Conservation (phyloP, 2,888 invertebrate species). For the Scaptomyza tumidula region DNA sequence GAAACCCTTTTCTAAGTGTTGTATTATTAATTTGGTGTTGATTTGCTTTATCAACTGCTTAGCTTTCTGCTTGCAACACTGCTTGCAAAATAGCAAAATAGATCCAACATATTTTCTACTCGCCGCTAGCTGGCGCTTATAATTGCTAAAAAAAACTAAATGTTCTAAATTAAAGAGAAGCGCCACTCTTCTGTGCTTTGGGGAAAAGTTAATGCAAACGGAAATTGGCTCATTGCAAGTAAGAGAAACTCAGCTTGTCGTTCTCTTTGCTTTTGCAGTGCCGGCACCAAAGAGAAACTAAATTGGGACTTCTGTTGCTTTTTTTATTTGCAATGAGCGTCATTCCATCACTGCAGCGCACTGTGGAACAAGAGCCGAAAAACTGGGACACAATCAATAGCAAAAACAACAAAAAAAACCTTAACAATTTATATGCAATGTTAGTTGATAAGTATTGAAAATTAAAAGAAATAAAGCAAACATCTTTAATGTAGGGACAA, state of each 20-base stretch:
- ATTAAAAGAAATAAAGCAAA: not conserved
- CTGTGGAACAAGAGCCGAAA: constrained; percentile 18
- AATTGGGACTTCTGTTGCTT: not conserved
- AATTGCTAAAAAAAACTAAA: not conserved
- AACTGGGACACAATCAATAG: not conserved
- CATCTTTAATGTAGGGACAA: not conserved
- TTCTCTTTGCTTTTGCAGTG: constrained; percentile 41
- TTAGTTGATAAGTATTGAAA: too few species aligned
- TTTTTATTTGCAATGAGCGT: constrained; percentile 41
- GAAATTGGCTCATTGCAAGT: constrained; percentile 4
- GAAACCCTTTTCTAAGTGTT: not conserved
- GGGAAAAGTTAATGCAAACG: constrained; percentile 34
- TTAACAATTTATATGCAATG: not conserved
- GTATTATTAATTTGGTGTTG: not conserved
- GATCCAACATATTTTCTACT: not conserved
- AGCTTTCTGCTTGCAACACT: not conserved
- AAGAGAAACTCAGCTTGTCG: constrained; percentile 20
- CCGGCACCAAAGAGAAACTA: constrained; percentile 31
- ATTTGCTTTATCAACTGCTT: not conserved
- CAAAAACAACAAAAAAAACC: too few species aligned
- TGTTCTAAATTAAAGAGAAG: not conserved
- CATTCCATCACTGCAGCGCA: constrained; percentile 47
- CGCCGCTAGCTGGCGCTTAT: not conserved
- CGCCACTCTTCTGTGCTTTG: constrained; percentile 1
- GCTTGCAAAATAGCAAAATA: not conserved